Evolutionary conservation across 2,113 vertebrate species (phyloP), one percentile per base, ranked within the genome.

Genomic region (Mormoops blainvillei): DNA sequence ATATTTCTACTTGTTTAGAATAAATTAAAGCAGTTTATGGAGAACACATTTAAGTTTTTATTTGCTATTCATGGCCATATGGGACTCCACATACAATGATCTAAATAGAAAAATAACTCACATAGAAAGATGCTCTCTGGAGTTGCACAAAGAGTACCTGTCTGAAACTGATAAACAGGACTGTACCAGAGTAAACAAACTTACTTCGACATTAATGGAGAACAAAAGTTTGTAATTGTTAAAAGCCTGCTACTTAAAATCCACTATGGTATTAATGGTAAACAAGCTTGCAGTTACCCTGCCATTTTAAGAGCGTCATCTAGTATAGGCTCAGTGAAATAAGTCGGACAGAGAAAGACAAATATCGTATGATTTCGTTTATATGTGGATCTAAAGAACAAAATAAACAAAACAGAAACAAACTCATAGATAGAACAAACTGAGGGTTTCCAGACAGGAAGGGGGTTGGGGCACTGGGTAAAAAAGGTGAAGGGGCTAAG

Each of bases 11-110:
- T 67, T 83, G 85, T 33, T 93, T 58, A 84, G 20, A 80, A 76
- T 87, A 82, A 81, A 54, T 77, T 50, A 81, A 95, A 90, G 68
- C 63, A 90, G 71, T 91, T 93, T 87, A 80, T 45, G 10, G 56
- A 77, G 93, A 90, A 93, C 61, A 95, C 10, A 89, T 76, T 65
- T 45, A 48, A 56, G 45, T 91, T 94, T 94, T 87, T 65, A 83
- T 86, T 90, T 82, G 74, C 87, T 61, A 58, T 19, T 8, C 38
- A 85, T 33, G 26, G 67, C 56, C 50, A 87, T 48, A 70, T 50
- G 36, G 70, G 86, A n/a, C 31, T 93, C 50, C 38, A 88, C 0
- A 8, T 48, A 54, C 41, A 87, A 74, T 54, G 43, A 67, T 48
- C 82, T 96, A 63, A 78, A 93, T 18, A 67, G 45, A 68, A 82